phyloP scores from a whole-genome alignment of 2,113 vertebrate genomes.

The Columba livia region DNA sequence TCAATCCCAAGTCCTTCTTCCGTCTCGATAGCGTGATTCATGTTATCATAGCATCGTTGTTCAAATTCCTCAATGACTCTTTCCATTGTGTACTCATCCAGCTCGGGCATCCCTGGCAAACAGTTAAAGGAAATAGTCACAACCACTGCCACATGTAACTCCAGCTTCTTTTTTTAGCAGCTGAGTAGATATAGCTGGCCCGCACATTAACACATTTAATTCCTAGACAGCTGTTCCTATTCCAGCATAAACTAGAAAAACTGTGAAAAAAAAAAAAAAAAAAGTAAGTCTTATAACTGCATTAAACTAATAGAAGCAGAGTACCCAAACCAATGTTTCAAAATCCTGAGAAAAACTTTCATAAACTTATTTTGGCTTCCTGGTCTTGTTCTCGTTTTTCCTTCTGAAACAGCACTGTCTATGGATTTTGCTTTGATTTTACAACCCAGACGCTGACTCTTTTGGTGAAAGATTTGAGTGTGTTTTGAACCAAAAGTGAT shows the following conservation, averaged over 20 bases:
- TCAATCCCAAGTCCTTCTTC: slow-evolving; percentile 97
- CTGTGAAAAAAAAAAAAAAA: background rate
- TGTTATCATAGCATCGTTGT: slow-evolving; percentile 89
- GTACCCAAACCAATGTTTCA: background rate
- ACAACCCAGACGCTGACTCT: background rate
- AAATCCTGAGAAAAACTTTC: background rate
- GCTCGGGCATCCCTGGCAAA: slow-evolving; percentile 77
- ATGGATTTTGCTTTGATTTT: background rate
- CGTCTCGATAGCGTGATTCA: slow-evolving; percentile 92
- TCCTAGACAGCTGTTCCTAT: background rate
- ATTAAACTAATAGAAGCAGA: background rate
- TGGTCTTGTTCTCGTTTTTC: background rate
- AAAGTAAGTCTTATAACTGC: background rate
- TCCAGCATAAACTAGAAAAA: background rate
- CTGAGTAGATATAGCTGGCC: background rate
- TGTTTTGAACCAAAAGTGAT: background rate
- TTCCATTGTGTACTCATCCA: slow-evolving; percentile 94
- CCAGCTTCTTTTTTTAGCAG: background rate
- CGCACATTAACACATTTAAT: accelerated
- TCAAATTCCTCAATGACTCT: slow-evolving; percentile 92
- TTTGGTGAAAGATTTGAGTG: background rate
- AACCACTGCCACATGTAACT: background rate
- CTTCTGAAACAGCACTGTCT: background rate
- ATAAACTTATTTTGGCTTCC: background rate
- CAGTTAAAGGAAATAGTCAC: background rate